Evolutionary conservation across 2,888 invertebrate species (phyloP).

Genomic region (Drosophila tanythrix): DNA sequence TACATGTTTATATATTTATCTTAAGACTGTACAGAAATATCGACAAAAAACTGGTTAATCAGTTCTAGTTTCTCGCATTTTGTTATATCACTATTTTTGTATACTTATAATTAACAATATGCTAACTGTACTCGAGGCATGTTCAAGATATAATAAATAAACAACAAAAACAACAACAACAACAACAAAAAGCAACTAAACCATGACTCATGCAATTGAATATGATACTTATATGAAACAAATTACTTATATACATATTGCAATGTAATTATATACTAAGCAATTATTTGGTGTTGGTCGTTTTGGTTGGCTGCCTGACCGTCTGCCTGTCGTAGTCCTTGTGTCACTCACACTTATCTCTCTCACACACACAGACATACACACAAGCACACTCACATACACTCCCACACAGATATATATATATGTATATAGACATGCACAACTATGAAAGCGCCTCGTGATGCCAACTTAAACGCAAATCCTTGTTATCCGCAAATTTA

Average conservation of each 20-base stretch:
- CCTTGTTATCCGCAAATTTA: slow-evolving; percentile 81
- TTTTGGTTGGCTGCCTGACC: slow-evolving; percentile 59
- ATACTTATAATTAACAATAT: slow-evolving; percentile 46
- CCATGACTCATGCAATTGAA: slow-evolving; percentile 49
- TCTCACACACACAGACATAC: slow-evolving; percentile 11
- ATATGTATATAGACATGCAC: slow-evolving; percentile 27
- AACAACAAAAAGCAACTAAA: slow-evolving; percentile 54
- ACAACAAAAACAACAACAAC: slow-evolving; percentile 7
- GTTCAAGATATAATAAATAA: slow-evolving; percentile 44
- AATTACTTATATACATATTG: slow-evolving; percentile 28
- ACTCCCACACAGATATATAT: neutral
- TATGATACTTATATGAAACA: slow-evolving; percentile 30
- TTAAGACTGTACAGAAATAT: slow-evolving; percentile 45
- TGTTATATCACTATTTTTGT: slow-evolving; percentile 49
- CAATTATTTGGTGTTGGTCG: slow-evolving; percentile 73
- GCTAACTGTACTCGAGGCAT: slow-evolving; percentile 68
- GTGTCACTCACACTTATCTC: slow-evolving; percentile 26
- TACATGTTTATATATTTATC: slow-evolving; percentile 31
- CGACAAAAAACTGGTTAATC: slow-evolving; percentile 28
- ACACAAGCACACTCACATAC: slow-evolving; percentile 11
- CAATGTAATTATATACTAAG: slow-evolving; percentile 43
- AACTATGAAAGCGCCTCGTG: slow-evolving; percentile 52
- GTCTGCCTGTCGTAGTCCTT: slow-evolving; percentile 61
- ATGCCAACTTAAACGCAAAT: slow-evolving; percentile 76
- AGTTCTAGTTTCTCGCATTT: slow-evolving; percentile 59